Evolutionary conservation across 2,113 vertebrate species (phyloP).

Genomic region (Engystomops pustulosus): DNA sequence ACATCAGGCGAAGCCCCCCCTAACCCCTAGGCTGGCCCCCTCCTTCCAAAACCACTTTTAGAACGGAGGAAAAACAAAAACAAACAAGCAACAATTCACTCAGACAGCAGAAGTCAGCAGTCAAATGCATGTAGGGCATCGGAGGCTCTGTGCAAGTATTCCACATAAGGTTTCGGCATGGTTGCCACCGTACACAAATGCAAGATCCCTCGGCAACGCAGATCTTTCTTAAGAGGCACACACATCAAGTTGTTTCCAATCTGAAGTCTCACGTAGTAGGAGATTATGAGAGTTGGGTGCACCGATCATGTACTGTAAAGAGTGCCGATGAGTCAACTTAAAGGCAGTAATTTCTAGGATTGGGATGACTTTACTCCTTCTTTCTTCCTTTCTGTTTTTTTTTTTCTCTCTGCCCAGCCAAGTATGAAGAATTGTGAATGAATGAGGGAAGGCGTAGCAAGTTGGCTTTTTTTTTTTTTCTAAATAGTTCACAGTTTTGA

Average conservation of each 20-base stretch:
- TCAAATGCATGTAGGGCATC: conserved; percentile 43
- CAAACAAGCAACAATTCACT: conserved; percentile 45
- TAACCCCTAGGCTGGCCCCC: conserved; percentile 46
- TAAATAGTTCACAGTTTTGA: conserved; percentile 61
- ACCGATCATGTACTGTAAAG: neutral
- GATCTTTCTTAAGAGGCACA: neutral
- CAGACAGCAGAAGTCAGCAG: conserved; percentile 55
- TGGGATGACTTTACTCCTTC: conserved; percentile 7
- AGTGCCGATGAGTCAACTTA: conserved; percentile 9
- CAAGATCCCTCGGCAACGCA: conserved; percentile 17
- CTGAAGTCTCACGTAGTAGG: neutral
- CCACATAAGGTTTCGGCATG: conserved; percentile 49
- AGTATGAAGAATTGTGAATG: conserved; percentile 64
- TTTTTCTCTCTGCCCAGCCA: conserved; percentile 68
- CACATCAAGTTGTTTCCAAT: conserved; percentile 12
- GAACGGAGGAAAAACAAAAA: conserved; percentile 42
- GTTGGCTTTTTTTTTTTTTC: conserved; percentile 19
- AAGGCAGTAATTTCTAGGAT: conserved; percentile 7
- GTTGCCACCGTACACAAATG: conserved; percentile 10
- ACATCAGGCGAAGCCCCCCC: conserved; percentile 62
- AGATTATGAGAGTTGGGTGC: neutral
- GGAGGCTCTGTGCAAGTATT: conserved; percentile 50
- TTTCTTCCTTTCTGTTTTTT: neutral
- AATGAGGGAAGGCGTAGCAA: conserved; percentile 62
- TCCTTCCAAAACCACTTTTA: conserved; percentile 29